Conservation (phyloP, 2,888 invertebrate genomes). For the Salpingus planirostris region DNA sequence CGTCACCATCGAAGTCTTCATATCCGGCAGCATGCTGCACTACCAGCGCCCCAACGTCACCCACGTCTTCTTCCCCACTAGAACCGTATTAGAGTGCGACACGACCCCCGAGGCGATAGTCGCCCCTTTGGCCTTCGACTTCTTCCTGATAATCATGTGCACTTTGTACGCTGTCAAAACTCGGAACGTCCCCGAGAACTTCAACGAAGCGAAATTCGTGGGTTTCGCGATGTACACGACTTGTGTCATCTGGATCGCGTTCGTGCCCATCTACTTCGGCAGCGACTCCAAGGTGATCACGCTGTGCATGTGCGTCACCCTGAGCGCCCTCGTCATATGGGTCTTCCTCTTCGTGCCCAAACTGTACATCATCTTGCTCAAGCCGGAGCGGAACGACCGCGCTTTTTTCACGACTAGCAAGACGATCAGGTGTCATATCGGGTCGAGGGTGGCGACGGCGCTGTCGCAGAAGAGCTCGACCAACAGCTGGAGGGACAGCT, state of each 20-base stretch:
- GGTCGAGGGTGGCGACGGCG: conserved; percentile 44
- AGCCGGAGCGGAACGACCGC: conserved; percentile 68
- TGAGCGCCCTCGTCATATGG: conserved; percentile 64
- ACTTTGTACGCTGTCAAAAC: conserved; percentile 71
- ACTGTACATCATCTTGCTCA: conserved; percentile 63
- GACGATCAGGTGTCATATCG: conserved; percentile 62
- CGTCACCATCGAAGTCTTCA: conserved; percentile 57
- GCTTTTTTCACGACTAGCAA: conserved; percentile 66
- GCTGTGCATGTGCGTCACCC: conserved; percentile 60
- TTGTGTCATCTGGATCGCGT: conserved; percentile 70
- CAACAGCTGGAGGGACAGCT: conserved; percentile 31
- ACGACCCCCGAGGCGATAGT: conserved; percentile 50
- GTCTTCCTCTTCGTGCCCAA: conserved; percentile 68
- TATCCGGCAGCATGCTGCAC: conserved; percentile 52
- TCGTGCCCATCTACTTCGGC: conserved; percentile 68
- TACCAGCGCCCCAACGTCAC: conserved; percentile 52
- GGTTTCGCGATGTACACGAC: conserved; percentile 77
- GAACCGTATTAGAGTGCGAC: conserved; percentile 56
- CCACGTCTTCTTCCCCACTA: conserved; percentile 44
- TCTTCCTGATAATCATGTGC: conserved; percentile 61
- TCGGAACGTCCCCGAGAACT: conserved; percentile 72
- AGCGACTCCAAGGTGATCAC: conserved; percentile 51
- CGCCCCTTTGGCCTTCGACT: conserved; percentile 61
- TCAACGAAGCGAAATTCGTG: conserved; percentile 67
- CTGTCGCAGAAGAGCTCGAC: conserved; percentile 37